phyloP scores from a whole-genome alignment of 2,888 invertebrate species.

The Polymixis lichenea region DNA sequence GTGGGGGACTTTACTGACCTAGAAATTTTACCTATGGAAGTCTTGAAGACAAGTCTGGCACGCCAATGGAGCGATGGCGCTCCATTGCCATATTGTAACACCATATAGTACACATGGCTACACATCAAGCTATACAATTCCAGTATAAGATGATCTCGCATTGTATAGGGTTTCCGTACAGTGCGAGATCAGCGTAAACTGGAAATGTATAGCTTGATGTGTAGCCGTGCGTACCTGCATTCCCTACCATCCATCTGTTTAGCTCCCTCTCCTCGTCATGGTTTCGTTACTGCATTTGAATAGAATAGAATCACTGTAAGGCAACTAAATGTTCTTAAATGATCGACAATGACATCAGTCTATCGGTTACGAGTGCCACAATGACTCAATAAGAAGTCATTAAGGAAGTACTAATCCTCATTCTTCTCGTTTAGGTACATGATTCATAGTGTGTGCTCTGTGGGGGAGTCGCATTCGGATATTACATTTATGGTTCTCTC shows the following conservation, averaged over 20 bases:
- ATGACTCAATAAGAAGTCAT: constrained; percentile 51
- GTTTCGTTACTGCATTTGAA: not conserved
- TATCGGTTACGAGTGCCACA: constrained; percentile 23
- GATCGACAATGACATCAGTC: constrained; percentile 53
- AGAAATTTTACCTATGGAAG: constrained; percentile 7
- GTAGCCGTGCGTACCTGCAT: no score
- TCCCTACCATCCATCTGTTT: not conserved
- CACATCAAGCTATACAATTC: no score
- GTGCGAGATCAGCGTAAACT: no score
- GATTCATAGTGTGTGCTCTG: constrained; percentile 40
- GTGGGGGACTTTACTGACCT: constrained; percentile 14
- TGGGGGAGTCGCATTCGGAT: constrained; percentile 5
- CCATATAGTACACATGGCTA: no score
- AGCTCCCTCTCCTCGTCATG: not conserved
- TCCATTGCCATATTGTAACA: not conserved
- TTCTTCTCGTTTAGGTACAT: constrained; percentile 35
- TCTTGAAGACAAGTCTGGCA: not conserved
- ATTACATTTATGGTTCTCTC: not conserved
- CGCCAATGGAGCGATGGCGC: not conserved
- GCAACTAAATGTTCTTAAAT: constrained; percentile 33
- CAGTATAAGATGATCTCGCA: no score
- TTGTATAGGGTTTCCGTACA: no score
- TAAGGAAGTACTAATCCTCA: constrained; percentile 42
- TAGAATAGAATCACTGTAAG: not conserved
- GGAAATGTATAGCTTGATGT: no score